Evolutionary conservation across 1,140 invertebrate species (phyloP).

Genomic region (Brachionus calyciflorus): DNA sequence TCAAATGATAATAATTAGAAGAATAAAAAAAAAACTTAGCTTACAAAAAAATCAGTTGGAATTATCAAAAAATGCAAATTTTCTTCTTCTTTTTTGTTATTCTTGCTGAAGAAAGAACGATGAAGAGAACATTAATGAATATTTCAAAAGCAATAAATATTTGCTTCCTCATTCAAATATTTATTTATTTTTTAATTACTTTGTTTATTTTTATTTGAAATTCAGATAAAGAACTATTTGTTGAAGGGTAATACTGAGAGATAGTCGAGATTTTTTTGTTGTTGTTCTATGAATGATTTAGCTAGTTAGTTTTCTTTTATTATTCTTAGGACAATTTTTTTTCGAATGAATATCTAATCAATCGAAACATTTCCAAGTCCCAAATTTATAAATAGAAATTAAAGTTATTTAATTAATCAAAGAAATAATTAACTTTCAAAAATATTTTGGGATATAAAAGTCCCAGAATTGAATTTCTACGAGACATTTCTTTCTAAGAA

Average conservation of each 20-base stretch:
- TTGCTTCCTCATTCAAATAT: slow-evolving; percentile 27
- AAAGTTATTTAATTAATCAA: slow-evolving; percentile 14
- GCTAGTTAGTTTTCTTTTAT: slow-evolving; percentile 16
- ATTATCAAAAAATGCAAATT: slow-evolving; percentile 44
- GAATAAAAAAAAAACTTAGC: neutral
- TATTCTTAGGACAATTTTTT: neutral
- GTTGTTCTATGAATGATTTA: neutral
- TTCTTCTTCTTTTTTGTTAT: neutral
- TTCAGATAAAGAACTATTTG: slow-evolving; percentile 30
- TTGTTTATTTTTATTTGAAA: slow-evolving; percentile 25
- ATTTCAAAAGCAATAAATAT: slow-evolving; percentile 42
- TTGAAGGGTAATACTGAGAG: neutral
- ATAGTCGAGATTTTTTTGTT: neutral
- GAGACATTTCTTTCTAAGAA: too few relatives aligned
- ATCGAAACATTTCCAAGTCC: neutral
- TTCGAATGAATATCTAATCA: slow-evolving; percentile 21
- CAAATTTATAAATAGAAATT: neutral
- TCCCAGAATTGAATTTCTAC: too few relatives aligned
- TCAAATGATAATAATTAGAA: slow-evolving; percentile 38
- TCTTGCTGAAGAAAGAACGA: neutral
- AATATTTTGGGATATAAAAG: neutral
- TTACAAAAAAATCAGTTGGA: slow-evolving; percentile 25
- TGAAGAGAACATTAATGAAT: slow-evolving; percentile 45
- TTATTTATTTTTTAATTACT: slow-evolving; percentile 41
- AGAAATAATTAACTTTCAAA: slow-evolving; percentile 3